phyloP scores from a whole-genome alignment of 1,140 invertebrate genomes.

The Trichoplusia ni region DNA sequence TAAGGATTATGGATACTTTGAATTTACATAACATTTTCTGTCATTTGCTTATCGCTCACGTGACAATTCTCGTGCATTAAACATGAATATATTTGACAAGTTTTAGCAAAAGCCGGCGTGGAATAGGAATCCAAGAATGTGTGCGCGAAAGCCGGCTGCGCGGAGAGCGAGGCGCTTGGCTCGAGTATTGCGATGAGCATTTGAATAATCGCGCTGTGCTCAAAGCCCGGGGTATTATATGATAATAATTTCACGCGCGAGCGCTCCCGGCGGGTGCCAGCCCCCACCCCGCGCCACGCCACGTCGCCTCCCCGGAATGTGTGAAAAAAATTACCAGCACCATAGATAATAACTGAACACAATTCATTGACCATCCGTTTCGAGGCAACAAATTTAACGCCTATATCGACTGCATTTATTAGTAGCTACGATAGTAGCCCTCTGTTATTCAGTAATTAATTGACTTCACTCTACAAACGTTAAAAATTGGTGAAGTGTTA shows the following conservation, averaged over 20 bases:
- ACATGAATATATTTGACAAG: slow-evolving; percentile 77
- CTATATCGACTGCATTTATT: slow-evolving; percentile 49
- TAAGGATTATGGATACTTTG: slow-evolving; percentile 69
- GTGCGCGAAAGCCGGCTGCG: slow-evolving; percentile 54
- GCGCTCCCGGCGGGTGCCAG: slow-evolving; percentile 53
- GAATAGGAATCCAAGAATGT: slow-evolving; percentile 62
- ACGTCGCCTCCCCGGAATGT: slow-evolving; percentile 65
- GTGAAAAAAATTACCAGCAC: slow-evolving; percentile 65
- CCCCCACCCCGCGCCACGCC: slow-evolving; percentile 44
- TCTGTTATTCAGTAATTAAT: slow-evolving; percentile 64
- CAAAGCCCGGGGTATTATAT: slow-evolving; percentile 75
- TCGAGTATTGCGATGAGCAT: slow-evolving; percentile 55
- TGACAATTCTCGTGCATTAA: slow-evolving; percentile 75
- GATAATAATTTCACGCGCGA: slow-evolving; percentile 79
- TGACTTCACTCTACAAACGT: slow-evolving; percentile 70
- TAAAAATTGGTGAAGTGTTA: slow-evolving; percentile 65
- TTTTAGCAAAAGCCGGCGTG: slow-evolving; percentile 61
- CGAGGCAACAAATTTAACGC: slow-evolving; percentile 49
- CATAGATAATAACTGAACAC: slow-evolving; percentile 57
- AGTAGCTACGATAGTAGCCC: slow-evolving; percentile 48
- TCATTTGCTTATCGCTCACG: slow-evolving; percentile 78
- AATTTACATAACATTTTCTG: slow-evolving; percentile 80
- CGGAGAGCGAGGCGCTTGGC: slow-evolving; percentile 41
- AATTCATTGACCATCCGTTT: slow-evolving; percentile 45
- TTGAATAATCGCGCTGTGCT: slow-evolving; percentile 75